These are phyloP conservation scores for Octodon degus DNA, from an alignment of 2,113 vertebrate genomes.

Conservation along the genomic window DNA sequence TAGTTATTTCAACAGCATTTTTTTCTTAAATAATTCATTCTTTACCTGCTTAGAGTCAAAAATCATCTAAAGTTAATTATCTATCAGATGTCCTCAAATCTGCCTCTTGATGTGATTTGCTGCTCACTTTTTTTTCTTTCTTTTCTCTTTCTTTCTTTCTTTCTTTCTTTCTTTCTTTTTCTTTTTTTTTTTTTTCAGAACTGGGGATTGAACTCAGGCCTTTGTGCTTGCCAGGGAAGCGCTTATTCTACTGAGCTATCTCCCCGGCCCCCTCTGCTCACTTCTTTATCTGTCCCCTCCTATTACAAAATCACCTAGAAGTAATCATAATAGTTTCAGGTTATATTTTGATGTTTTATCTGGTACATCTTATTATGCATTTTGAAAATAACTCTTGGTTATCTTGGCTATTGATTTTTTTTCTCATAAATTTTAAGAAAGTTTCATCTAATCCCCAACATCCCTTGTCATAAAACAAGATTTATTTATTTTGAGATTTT, in stretches of 20 bases:
- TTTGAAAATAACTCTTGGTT: slow-evolving; percentile 20
- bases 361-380: not conserved
- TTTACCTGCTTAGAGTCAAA: not conserved
- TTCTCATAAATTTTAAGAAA: not conserved
- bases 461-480: not conserved
- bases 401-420: not conserved
- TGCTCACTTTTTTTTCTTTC: not conserved
- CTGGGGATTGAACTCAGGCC: too few relatives aligned
- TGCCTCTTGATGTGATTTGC: not conserved
- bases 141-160: too few relatives aligned
- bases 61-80: not conserved
- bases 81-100: not conserved
- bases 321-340: not conserved
- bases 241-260: too few relatives aligned
- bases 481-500: not conserved
- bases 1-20: not conserved
- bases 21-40: not conserved
- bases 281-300: not conserved
- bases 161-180: too few relatives aligned
- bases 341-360: not conserved
- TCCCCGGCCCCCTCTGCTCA: too few relatives aligned
- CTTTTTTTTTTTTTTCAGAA: too few relatives aligned
- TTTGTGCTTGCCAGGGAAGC: too few relatives aligned
- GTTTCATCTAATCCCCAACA: not conserved
- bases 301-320: not conserved